phyloP scores from a whole-genome alignment of 2,113 vertebrate genomes.

The Hiodon alosoides region DNA sequence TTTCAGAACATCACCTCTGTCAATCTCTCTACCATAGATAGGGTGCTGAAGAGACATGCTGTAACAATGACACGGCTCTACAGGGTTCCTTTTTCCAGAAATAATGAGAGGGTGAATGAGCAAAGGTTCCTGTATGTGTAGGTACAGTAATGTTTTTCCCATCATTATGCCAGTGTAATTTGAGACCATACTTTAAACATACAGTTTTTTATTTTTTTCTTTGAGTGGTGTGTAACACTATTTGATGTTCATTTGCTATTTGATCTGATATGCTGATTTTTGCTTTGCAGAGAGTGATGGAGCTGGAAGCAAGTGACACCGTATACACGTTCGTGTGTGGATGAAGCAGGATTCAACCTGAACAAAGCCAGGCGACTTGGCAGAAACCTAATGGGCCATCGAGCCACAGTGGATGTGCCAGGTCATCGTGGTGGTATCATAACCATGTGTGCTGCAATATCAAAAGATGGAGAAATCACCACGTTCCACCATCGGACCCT shows the following conservation, averaged over 20 bases:
- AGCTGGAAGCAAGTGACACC: conserved; percentile 11
- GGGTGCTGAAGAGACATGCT: conserved; percentile 3
- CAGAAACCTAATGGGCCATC: not conserved
- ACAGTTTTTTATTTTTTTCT: conserved; percentile 1
- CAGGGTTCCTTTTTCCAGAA: conserved; percentile 1
- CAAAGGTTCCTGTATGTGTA: not conserved
- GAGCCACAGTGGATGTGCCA: conserved; percentile 3
- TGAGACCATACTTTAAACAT: too few relatives aligned
- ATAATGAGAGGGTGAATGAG: conserved; percentile 14
- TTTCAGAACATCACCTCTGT: not conserved
- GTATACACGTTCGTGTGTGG: conserved; percentile 10
- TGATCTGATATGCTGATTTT: too few relatives aligned
- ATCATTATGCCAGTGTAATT: too few relatives aligned
- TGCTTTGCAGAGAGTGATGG: not conserved
- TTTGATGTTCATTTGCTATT: too few relatives aligned
- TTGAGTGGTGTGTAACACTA: not conserved
- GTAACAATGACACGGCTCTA: too few relatives aligned
- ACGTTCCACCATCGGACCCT: not conserved
- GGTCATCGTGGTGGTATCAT: too few relatives aligned
- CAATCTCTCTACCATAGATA: not conserved
- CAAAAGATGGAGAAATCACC: not conserved
- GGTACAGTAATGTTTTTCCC: too few relatives aligned
- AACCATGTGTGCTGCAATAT: conserved; percentile 4
- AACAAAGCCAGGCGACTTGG: conserved; percentile 6
- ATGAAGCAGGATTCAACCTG: conserved; percentile 3